phyloP scores from a whole-genome alignment of 2,797 vertebrate genomes.

The Jordanella pulchra region DNA sequence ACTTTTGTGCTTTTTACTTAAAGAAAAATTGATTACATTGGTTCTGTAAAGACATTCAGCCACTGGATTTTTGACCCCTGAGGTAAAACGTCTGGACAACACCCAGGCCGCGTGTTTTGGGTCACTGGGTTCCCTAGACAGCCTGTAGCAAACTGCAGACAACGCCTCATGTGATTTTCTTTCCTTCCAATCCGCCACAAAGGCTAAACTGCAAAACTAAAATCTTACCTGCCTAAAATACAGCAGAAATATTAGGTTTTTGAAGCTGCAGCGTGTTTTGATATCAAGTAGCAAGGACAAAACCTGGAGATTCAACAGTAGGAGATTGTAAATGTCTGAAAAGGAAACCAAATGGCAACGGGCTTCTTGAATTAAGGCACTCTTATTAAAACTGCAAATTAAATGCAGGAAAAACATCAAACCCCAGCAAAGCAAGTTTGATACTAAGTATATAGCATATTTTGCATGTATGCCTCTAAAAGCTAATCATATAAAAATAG shows the following conservation, averaged over 20 bases:
- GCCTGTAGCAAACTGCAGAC: too few species aligned
- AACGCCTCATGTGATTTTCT: background rate
- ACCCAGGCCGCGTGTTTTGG: background rate
- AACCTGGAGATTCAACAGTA: background rate
- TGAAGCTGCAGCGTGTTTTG: too few species aligned
- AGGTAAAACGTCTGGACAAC: background rate
- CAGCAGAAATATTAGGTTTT: too few species aligned
- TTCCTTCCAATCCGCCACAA: background rate
- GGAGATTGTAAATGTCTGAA: background rate
- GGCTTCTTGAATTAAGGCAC: background rate
- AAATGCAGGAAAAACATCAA: background rate
- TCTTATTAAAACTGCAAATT: background rate
- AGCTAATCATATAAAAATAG: background rate
- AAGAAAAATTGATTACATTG: too few species aligned
- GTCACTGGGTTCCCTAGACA: too few species aligned
- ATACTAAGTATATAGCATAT: background rate
- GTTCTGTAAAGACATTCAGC: too few species aligned
- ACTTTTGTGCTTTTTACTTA: too few species aligned
- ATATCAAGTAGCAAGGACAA: too few species aligned
- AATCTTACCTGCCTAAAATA: too few species aligned
- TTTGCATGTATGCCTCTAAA: conserved; percentile 1
- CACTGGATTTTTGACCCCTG: too few species aligned
- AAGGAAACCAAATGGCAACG: background rate
- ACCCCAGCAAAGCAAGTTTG: background rate
- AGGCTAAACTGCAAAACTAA: background rate